Conservation (phyloP, 30 jellyfish, hydroid and myxozoan species). For the Hydractinia symbiolongicarpus region DNA sequence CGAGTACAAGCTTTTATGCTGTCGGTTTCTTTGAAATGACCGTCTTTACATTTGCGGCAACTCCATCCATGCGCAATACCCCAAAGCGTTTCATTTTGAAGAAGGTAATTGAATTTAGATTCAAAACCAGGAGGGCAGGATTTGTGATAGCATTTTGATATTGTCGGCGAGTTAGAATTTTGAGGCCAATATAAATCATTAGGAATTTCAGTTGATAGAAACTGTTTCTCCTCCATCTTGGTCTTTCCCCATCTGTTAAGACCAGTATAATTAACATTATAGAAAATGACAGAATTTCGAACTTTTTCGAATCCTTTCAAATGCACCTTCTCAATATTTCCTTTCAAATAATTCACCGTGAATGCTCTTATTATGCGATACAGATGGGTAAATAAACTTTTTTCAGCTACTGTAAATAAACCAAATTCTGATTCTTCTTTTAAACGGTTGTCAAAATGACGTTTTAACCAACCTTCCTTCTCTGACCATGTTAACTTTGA, state of each 20-base stretch:
- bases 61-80: not conserved
- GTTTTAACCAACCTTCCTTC: too few relatives aligned
- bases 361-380: too few relatives aligned
- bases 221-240: not conserved
- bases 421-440: too few relatives aligned
- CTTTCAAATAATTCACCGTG: not conserved
- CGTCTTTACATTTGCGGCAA: constrained; percentile 4
- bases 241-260: not conserved
- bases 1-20: not conserved
- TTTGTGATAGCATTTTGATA: not conserved
- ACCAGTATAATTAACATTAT: not conserved
- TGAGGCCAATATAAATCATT: not conserved
- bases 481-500: too few relatives aligned
- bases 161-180: not conserved
- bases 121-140: constrained; percentile 9
- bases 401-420: too few relatives aligned
- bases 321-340: not conserved
- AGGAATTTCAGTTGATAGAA: not conserved
- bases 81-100: not conserved
- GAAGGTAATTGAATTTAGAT: not conserved
- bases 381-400: too few relatives aligned
- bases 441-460: too few relatives aligned
- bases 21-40: not conserved
- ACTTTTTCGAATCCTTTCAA: not conserved
- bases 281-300: not conserved